Base-by-base conservation (phyloP, 2,113 vertebrate genomes). In the Jacana jacana region DNA sequence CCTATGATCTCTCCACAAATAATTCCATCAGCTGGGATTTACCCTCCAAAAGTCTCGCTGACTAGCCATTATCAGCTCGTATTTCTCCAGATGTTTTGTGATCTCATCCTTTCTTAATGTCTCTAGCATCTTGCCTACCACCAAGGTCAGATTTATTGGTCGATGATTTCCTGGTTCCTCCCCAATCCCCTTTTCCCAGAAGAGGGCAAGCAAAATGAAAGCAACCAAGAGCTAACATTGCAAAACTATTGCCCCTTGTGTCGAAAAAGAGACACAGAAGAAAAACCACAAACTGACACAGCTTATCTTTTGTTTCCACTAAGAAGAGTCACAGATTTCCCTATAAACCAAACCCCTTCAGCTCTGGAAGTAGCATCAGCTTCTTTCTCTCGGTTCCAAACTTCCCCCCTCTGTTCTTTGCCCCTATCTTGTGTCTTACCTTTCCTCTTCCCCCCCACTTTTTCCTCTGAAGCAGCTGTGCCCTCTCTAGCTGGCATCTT, bases 61-160 rank as follows among this genome's bases (percentile, higher is more conserved):
- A 92, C 95, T 95, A 93, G 88, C 93, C 90, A 97, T 94, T 95
- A 97, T 94, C 95, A 93, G 85, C 78, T 96, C 91, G 14, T 88
- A 86, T 96, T 95, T 94, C 91, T 94, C 93, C 92, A 95, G 93
- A 95, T 95, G 94, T 96, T 95, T 93, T 86, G 88, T 96, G 95
- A 97, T 91, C 91, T 96, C 95, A 97, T 96, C 92, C 89, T 77
- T 94, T 91, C 83, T 89, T 93, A 94, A 95, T 90, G 93, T 89
- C 70, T 95, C 94, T 89, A 97, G 93, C 91, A 96, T 93, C 90
- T 93, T 91, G 80, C 61, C 93, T 91, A 92, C 90, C 78, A 78
- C 84, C 81, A 84, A 94, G 93, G 73, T 95, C 94, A 90, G 83
- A 97, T 96, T 96, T 96, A 97, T 65, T 83, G 82, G 86, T 91